Percentiles rank a stretch among this genome's conserved stretches.
Evolutionary conservation across 2,888 invertebrate genomes (phyloP).

Genomic region (Epistrophe grossulariae): DNA sequence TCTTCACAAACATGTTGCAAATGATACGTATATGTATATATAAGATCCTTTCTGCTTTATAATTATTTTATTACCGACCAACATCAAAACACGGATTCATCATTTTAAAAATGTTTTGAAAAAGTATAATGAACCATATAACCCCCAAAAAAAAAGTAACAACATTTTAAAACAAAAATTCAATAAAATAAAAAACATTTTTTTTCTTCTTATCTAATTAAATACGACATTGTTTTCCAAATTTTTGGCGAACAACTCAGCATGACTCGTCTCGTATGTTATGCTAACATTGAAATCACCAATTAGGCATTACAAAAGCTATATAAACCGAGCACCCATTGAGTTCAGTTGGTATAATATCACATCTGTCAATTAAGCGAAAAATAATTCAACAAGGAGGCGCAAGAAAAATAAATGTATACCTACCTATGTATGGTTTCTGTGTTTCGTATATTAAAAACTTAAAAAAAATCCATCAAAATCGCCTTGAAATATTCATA

Average conservation of each 20-base stretch:
- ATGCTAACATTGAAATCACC: slow-evolving; percentile 46
- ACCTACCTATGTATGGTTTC: not conserved
- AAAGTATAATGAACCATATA: not conserved
- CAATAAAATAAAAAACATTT: not conserved
- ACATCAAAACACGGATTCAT: not conserved
- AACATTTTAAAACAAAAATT: not conserved
- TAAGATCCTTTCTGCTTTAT: not conserved
- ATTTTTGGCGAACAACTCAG: slow-evolving; percentile 44
- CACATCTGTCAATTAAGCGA: slow-evolving; percentile 67
- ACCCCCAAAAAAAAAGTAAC: not conserved
- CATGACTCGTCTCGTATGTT: slow-evolving; percentile 11
- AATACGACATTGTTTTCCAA: slow-evolving; percentile 28
- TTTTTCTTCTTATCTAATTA: slow-evolving; percentile 16
- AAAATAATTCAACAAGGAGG: slow-evolving; percentile 44
- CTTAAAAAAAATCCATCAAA: not conserved
- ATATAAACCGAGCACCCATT: slow-evolving; percentile 21
- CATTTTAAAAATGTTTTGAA: not conserved
- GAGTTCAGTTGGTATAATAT: slow-evolving; percentile 43
- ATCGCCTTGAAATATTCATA: slow-evolving; percentile 32
- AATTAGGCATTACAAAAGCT: slow-evolving; percentile 53
- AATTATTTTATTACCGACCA: not conserved
- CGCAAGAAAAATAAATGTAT: not conserved
- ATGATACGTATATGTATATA: not conserved
- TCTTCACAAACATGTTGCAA: not conserved
- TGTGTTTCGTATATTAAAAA: slow-evolving; percentile 9